Base-by-base conservation (phyloP, 1,140 invertebrate genomes). In the Drosophila pandora region DNA sequence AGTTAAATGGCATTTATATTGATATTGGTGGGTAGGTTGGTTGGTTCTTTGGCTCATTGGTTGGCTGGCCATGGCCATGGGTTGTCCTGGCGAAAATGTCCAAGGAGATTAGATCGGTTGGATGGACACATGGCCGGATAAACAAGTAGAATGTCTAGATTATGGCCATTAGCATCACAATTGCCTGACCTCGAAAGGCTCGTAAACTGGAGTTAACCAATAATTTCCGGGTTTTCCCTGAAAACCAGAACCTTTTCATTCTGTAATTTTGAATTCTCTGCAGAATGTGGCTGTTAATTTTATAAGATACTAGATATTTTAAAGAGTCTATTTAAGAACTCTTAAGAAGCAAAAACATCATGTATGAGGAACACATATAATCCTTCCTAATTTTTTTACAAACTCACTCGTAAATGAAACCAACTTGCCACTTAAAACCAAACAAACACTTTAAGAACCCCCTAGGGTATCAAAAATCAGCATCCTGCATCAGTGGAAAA, bases 1-100 rank as follows among this genome's bases (percentile, higher is more conserved):
- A 56, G 41, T 69, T 69, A 69, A 69, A 69, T 71, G 56, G 49
- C 67, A 48, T 61, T 72, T 54, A 72, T 61, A 71, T 72, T 53
- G 68, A 71, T 70, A 58, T 70, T 45, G 67, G 55, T 13, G 68
- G 49, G 25, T 32, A 32, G 39, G 17, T 48, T 48, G 30, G 13
- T 13, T 9, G 43, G 21, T 10, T 21, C 13, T 6, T 43, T 43
- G n/a, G 41, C 6, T 37, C 0, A 25, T 6, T 48, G 30, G 22
- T 13, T 21, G 43, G 8, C 4, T 43, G 13, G 41, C 13, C n/a
- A n/a, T 41, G 13, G 7, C 41, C 13, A 47, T 21, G 34, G 23
- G 34, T 34, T 47, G 25, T 43, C 50, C 23, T 8, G n/a, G 28
- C 25, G 12, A 22, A 60, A 13, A 23, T 21, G 17, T 48, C 28